Evolutionary conservation across 2,888 invertebrate species (phyloP).

Genomic region (Acanthosepion esculentum): DNA sequence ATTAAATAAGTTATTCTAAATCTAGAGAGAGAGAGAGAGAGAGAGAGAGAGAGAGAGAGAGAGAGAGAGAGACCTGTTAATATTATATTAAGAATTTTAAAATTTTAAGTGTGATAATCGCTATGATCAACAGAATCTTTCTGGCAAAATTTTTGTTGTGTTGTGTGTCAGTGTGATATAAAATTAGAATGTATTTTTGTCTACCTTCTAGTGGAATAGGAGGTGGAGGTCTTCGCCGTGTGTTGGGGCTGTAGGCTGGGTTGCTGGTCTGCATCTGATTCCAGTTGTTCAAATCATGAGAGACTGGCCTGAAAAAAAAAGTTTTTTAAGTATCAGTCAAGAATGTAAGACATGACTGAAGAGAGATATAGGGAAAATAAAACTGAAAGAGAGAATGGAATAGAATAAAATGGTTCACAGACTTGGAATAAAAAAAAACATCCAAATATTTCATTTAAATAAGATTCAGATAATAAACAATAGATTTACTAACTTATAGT

Average conservation of each 20-base stretch:
- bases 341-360: background rate
- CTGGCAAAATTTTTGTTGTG: background rate
- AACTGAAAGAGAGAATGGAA: background rate
- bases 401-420: background rate
- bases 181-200: background rate
- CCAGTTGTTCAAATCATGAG: background rate
- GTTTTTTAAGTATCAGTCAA: background rate
- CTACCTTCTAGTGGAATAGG: conserved; percentile 42
- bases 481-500: too few relatives aligned
- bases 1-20: too few relatives aligned
- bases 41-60: too few relatives aligned
- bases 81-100: too few relatives aligned
- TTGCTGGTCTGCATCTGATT: conserved; percentile 40
- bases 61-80: too few relatives aligned
- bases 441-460: background rate
- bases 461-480: too few relatives aligned
- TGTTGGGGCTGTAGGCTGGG: conserved; percentile 35
- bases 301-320: background rate
- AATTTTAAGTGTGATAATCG: background rate
- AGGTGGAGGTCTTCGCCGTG: conserved; percentile 35
- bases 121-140: background rate
- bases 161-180: background rate
- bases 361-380: background rate
- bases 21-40: too few relatives aligned
- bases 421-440: background rate